A percentile compares a stretch with the other conserved stretches of the same genome.
Evolutionary conservation across 1,140 invertebrate species (phyloP).

Genomic region (Nephila pilipes): DNA sequence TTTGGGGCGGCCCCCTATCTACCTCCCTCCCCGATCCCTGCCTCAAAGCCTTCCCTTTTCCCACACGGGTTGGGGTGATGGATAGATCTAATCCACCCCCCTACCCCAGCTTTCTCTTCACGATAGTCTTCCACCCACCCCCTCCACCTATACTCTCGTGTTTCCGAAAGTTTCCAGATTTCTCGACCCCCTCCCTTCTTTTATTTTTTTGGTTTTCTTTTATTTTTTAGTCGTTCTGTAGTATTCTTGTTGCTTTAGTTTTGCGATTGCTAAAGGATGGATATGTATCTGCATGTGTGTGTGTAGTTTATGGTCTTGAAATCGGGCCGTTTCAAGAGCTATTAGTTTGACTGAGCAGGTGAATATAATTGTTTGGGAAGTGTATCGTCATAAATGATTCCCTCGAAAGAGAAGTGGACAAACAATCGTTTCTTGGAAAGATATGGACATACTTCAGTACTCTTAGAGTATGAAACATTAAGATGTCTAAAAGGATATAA

Average conservation of each 20-base stretch:
- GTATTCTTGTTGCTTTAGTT: slow-evolving; percentile 56
- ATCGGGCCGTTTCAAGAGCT: slow-evolving; percentile 51
- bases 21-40: slow-evolving; percentile 26
- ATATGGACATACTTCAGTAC: background rate
- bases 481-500: too few species aligned
- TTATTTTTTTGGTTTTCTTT: background rate
- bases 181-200: slow-evolving; percentile 10
- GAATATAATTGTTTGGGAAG: slow-evolving; percentile 62
- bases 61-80: slow-evolving; percentile 74
- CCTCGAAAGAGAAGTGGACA: background rate
- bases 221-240: slow-evolving; percentile 54
- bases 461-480: too few species aligned
- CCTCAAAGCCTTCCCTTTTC: slow-evolving; percentile 74
- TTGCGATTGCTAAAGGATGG: slow-evolving; percentile 29
- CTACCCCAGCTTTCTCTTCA: background rate
- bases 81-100: slow-evolving; percentile 75
- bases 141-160: slow-evolving; percentile 41
- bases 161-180: slow-evolving; percentile 76
- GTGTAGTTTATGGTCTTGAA: slow-evolving; percentile 69
- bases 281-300: slow-evolving; percentile 38
- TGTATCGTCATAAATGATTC: background rate
- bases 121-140: slow-evolving; percentile 62
- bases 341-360: slow-evolving; percentile 47
- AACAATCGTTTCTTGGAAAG: background rate
- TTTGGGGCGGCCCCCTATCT: slow-evolving; percentile 54